Percentiles rank a stretch among this genome's conserved stretches.
Evolutionary conservation across 37 sponge, comb jelly and placozoan species (phyloP).

Genomic region (Mnemiopsis leidyi): DNA sequence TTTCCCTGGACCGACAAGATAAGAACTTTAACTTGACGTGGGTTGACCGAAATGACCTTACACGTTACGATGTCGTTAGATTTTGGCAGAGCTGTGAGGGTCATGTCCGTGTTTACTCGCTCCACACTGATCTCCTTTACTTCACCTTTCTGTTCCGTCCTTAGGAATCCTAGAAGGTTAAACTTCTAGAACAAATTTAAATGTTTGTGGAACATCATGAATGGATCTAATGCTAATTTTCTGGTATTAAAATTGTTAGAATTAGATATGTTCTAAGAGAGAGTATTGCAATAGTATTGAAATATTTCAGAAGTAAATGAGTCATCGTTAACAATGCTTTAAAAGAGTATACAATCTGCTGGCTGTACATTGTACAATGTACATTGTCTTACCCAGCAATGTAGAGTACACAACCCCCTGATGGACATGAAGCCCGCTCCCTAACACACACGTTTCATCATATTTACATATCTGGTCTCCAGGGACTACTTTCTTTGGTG

Average conservation of each 20-base stretch:
- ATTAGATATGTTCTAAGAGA: no score
- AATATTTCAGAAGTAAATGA: no score
- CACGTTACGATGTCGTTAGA: conserved; percentile 14
- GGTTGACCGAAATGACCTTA: conserved; percentile 50
- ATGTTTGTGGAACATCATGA: not conserved
- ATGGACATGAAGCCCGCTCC: not conserved
- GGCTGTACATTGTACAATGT: no score
- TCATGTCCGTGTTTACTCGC: not conserved
- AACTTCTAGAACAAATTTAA: no score
- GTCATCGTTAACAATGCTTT: no score
- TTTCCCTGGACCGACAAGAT: conserved; percentile 40
- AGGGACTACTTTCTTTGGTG: conserved; percentile 9
- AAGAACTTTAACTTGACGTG: conserved; percentile 43
- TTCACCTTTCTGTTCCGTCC: conserved; percentile 9
- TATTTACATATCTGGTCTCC: conserved; percentile 60
- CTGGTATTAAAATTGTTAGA: no score
- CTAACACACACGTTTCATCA: not conserved
- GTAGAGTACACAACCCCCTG: conserved; percentile 26
- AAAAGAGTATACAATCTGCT: no score
- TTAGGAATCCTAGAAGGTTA: not conserved
- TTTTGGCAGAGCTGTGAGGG: conserved; percentile 33
- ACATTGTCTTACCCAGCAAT: conserved; percentile 23
- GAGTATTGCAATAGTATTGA: no score
- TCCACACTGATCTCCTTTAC: not conserved
- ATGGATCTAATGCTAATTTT: no score